phyloP scores from a whole-genome alignment of 2,113 vertebrate genomes.

The Illadopsis cleaveri region DNA sequence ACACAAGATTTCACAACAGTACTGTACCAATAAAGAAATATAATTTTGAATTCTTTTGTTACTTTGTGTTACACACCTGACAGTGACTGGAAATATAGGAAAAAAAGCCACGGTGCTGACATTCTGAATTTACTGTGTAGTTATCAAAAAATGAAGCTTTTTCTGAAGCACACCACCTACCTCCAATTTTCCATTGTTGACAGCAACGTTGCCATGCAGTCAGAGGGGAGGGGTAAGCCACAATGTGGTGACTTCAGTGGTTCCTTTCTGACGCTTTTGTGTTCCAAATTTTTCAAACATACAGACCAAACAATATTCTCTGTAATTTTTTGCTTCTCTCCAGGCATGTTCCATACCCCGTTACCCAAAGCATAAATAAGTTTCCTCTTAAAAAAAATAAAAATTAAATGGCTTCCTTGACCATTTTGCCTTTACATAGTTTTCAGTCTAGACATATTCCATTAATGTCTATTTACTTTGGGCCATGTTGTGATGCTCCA shows the following conservation, averaged over 20 bases:
- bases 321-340: not conserved
- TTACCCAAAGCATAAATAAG: not conserved
- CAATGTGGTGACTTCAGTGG: not conserved
- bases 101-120: not conserved
- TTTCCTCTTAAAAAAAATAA: not conserved
- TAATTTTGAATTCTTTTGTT: not conserved
- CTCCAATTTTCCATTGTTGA: not conserved
- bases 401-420: not conserved
- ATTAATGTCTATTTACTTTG: not conserved
- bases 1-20: rapidly evolving
- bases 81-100: not conserved
- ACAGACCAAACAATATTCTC: not conserved
- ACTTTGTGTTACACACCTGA: not conserved
- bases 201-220: rapidly evolving
- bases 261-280: not conserved
- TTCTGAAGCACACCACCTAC: not conserved
- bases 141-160: not conserved
- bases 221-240: not conserved
- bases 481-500: not conserved
- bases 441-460: not conserved
- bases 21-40: not conserved
- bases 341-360: not conserved
- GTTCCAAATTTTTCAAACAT: not conserved
- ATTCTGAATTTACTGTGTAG: not conserved
- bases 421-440: not conserved